Percentiles rank a stretch among this genome's conserved stretches.
These are phyloP conservation scores for Melangyna quadrimaculata DNA, from an alignment of 2,888 invertebrate genomes.

Conservation along the genomic window DNA sequence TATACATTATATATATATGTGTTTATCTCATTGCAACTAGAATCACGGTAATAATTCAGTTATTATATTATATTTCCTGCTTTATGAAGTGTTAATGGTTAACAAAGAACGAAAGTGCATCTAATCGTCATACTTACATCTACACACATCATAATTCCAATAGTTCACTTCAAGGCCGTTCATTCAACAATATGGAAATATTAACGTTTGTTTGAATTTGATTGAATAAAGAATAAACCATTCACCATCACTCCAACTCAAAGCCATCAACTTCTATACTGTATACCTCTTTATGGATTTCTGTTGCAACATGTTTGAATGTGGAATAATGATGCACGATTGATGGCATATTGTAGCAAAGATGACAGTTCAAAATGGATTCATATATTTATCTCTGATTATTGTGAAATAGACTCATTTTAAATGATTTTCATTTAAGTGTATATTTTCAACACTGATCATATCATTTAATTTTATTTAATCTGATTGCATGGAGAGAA, in stretches of 20 bases:
- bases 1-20: too few relatives aligned
- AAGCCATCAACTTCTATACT: background rate
- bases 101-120: conserved; percentile 32
- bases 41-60: background rate
- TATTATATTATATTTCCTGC: conserved; percentile 8
- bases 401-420: conserved; percentile 22
- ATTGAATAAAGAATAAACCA: conserved; percentile 36
- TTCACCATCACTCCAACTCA: conserved; percentile 16
- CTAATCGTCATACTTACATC: background rate
- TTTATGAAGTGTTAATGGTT: background rate
- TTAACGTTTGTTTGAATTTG: background rate
- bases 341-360: conserved; percentile 32
- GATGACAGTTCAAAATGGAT: conserved; percentile 36
- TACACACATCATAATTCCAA: conserved; percentile 17
- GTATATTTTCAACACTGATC: conserved; percentile 42
- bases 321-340: conserved; percentile 25
- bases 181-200: background rate
- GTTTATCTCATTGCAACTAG: background rate
- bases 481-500: background rate
- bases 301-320: conserved; percentile 26
- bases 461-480: conserved; percentile 24
- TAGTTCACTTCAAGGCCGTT: conserved; percentile 37
- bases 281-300: background rate
- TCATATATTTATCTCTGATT: background rate
- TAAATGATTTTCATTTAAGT: conserved; percentile 16